Evolutionary conservation across 2,797 vertebrate species (phyloP).

Genomic region (Lutjanus argentimaculatus): DNA sequence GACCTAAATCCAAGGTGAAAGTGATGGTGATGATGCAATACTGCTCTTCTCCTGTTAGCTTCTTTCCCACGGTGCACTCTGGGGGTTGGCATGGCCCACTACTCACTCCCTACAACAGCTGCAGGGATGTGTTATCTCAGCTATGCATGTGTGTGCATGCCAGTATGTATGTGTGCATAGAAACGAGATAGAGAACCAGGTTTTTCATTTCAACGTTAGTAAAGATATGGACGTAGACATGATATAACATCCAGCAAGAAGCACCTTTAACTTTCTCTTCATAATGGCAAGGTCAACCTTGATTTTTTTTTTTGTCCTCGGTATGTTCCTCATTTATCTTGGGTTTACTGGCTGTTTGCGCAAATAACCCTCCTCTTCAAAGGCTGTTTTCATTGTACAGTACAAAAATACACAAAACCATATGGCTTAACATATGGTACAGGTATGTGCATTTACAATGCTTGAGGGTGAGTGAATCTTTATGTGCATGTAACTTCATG

Average conservation of each 20-base stretch:
- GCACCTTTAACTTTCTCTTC: background rate
- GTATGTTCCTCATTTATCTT: slow-evolving; percentile 35
- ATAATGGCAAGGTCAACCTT: background rate
- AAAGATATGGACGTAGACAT: background rate
- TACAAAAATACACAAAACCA: slow-evolving; percentile 14
- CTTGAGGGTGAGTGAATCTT: background rate
- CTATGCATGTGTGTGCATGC: slow-evolving; percentile 13
- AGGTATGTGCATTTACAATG: slow-evolving; percentile 12
- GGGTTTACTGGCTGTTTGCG: slow-evolving; percentile 2
- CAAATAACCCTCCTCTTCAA: slow-evolving; percentile 16
- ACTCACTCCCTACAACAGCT: slow-evolving; percentile 68
- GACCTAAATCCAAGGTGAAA: slow-evolving; percentile 49
- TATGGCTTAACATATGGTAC: background rate
- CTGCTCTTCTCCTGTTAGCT: background rate
- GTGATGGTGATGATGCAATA: slow-evolving; percentile 33
- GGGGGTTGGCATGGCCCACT: slow-evolving; percentile 44
- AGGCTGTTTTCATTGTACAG: background rate
- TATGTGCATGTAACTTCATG: background rate
- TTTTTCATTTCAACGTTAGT: too few species aligned
- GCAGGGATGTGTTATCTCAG: slow-evolving; percentile 44
- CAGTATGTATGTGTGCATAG: slow-evolving; percentile 18
- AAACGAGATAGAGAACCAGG: background rate
- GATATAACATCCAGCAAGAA: background rate
- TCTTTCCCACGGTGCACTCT: slow-evolving; percentile 58
- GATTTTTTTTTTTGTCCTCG: background rate